Base-by-base conservation (phyloP, 2,888 invertebrate species). In the Arge pagana region DNA sequence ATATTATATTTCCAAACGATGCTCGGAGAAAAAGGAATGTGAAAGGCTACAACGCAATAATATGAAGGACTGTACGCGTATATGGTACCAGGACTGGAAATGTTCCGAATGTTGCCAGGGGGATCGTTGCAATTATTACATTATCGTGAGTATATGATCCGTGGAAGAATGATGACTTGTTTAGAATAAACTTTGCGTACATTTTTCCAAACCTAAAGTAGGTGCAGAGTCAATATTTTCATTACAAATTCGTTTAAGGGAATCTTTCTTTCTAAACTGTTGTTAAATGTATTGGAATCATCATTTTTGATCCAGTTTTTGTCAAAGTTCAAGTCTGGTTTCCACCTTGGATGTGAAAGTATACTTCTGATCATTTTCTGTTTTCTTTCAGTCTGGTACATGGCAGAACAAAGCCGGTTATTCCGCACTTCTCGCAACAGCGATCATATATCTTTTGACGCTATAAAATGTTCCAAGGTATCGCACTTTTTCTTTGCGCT, bases 71-170 rank as follows among this genome's bases (percentile, higher is more conserved):
- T 96, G 95, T 68, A 90, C 93, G 1, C 87, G 93, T 67, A 91
- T 95, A 64, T 93, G 93, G 95, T 97, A 96, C 70, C 89, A 93
- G 70, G 96, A 97, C 78, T 97, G 96, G 97, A 87, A 88, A 59
- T 97, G 96, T 78, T 89, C 92, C 0, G 95, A 96, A 74, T 97
- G 96, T 77, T 97, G 97, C 72, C 89, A 89, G 69, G 96, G 96
- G 42, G 96, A 97, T 76, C 84, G 93, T 49, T 97, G 96, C 78
- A 97, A 97, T 77, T 96, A 92, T 74, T 97, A 87, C 76, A 86
- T 94, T 42, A 92, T 96, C 72, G 96, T 96, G 81, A 90, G 93
- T 87, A 66, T 33, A 13, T 4, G n/a, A n/a, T n/a, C n/a, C n/a
- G n/a, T n/a, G n/a, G n/a, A n/a, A n/a, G n/a, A n/a, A n/a, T n/a